Evolutionary conservation across 2,797 vertebrate species (phyloP).

Genomic region (Dendrocincla tyrannina): DNA sequence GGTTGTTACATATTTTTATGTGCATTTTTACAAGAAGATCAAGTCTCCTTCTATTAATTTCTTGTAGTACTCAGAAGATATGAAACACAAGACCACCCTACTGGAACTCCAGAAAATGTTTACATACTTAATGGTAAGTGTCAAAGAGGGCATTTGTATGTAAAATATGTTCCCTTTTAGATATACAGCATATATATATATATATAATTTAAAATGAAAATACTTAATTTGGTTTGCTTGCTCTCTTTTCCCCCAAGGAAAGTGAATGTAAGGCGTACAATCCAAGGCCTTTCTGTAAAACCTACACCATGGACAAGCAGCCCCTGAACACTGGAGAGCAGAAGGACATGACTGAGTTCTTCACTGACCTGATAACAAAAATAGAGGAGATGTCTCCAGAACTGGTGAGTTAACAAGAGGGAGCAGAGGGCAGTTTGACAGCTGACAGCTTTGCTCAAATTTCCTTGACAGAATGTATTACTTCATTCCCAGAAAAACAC

Average conservation of each 20-base stretch:
- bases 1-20: background rate
- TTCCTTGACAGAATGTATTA: slow-evolving; percentile 53
- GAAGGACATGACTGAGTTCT: slow-evolving; percentile 99
- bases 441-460: background rate
- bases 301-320: slow-evolving; percentile 99
- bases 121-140: slow-evolving; percentile 95
- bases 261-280: slow-evolving; percentile 98
- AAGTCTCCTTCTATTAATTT: background rate
- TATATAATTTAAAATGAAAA: background rate
- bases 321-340: slow-evolving; percentile 98
- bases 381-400: slow-evolving; percentile 99
- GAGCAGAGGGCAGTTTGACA: background rate
- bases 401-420: slow-evolving; percentile 80
- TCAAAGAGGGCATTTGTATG: background rate
- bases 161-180: background rate
- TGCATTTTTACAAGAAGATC: background rate
- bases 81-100: slow-evolving; percentile 98
- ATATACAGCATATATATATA: background rate
- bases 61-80: slow-evolving; percentile 93
- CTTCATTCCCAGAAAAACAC: slow-evolving; percentile 91
- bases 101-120: slow-evolving; percentile 99
- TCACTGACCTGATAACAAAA: slow-evolving; percentile 98
- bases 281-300: slow-evolving; percentile 97
- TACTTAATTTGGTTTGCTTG: background rate
- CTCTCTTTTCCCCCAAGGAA: slow-evolving; percentile 76